Evolutionary conservation across 2,113 vertebrate species (phyloP), one percentile per base, ranked within the genome.

Genomic region (Catharus minimus): DNA sequence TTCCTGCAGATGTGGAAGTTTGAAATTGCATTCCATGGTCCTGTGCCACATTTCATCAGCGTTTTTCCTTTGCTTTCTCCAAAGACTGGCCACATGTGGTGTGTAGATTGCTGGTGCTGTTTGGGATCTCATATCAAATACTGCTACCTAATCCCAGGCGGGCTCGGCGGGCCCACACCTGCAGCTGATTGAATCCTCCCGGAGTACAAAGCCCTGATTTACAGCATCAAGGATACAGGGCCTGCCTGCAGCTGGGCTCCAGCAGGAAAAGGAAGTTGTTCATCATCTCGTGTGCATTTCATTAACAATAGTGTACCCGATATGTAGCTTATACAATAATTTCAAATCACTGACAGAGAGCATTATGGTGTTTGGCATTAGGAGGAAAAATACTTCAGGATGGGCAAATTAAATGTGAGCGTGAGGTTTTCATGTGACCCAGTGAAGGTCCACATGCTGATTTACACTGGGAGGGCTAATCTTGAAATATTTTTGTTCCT

Each of bases 251-350:
- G 99, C 99, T 99, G 99, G 98, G 97, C 96, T 98, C 96, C 96
- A 97, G 98, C 98, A 99, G 99, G 99, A 99, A 99, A 98, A 98
- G 99, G 99, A 99, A 99, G 99, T 98, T 98, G 99, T 99, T 98
- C 98, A 99, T 99, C 99, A 99, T 98, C 97, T 97, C 93, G 97
- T 96, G 97, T 98, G 98, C 97, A 98, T 98, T 98, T 98, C 98
- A 98, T 98, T 98, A 98, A 98, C 97, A 97, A 98, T 97, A 98
- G 98, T 97, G 97, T 98, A 97, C 97, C 97, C 95, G 96, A 98
- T 97, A 97, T 94, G 95, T 95, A 94, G 96, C 97, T 97, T 94
- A 96, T 97, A 97, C 96, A 96, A 97, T 97, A 96, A 98, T 97
- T 97, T 97, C 96, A 97, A 96, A 96, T 98, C 97, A 98, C 95